Evolutionary conservation across 2,888 invertebrate species (phyloP).

Genomic region (Aporophyla nigra): DNA sequence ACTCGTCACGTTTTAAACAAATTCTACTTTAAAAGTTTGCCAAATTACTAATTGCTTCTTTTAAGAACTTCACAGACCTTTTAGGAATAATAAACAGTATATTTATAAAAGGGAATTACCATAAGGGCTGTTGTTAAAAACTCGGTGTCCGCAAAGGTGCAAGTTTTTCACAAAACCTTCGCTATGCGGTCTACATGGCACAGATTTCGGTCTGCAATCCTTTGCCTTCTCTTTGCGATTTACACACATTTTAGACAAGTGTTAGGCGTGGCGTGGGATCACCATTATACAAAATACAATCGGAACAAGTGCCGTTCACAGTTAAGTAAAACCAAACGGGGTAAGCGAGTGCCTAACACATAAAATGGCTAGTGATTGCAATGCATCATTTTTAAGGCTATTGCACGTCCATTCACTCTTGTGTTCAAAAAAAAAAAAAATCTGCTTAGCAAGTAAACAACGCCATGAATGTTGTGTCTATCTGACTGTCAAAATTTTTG

Average conservation of each 20-base stretch:
- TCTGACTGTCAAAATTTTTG: too few species aligned
- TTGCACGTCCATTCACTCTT: too few species aligned
- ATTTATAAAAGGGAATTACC: slow-evolving; percentile 35
- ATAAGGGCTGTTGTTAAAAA: background rate
- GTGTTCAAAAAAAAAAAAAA: too few species aligned
- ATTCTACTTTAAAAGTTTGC: slow-evolving; percentile 40
- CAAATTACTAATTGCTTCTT: slow-evolving; percentile 47
- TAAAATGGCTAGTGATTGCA: too few species aligned
- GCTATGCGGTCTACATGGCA: background rate
- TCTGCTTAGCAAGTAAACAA: too few species aligned
- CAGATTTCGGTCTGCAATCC: background rate
- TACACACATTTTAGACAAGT: background rate
- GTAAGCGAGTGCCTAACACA: too few species aligned
- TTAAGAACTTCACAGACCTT: slow-evolving; percentile 23
- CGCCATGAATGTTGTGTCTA: too few species aligned
- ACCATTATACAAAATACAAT: background rate
- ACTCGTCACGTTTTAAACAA: slow-evolving; percentile 41
- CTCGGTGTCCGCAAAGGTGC: background rate
- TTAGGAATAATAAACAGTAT: slow-evolving; percentile 48
- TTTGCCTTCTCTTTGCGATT: background rate
- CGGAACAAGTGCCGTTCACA: background rate
- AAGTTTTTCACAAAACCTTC: background rate
- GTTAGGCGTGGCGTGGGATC: background rate
- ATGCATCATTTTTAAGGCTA: too few species aligned
- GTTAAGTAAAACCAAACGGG: background rate